Conservation (phyloP, 2,113 vertebrate species). For the Steatornis caripensis region DNA sequence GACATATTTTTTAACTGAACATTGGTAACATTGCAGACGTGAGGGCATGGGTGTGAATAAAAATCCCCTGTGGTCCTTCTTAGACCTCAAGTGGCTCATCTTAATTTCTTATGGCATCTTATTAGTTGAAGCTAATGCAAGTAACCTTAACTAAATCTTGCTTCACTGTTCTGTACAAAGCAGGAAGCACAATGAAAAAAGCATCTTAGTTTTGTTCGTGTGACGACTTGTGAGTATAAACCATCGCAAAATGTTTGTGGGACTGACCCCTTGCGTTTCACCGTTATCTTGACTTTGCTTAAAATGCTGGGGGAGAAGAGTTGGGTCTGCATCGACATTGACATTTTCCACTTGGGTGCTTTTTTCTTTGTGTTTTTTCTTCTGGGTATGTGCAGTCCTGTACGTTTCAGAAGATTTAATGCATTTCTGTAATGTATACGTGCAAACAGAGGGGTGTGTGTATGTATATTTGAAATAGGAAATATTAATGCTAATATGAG, state of each 20-base stretch:
- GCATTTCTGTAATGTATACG: not conserved
- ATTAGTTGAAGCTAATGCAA: slow-evolving; percentile 50
- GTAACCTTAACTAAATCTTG: slow-evolving; percentile 41
- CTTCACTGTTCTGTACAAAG: not conserved
- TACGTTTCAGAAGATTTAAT: not conserved
- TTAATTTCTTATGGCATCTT: slow-evolving; percentile 62
- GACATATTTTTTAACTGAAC: not conserved
- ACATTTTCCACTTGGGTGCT: not conserved
- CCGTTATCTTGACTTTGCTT: not conserved
- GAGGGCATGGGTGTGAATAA: slow-evolving; percentile 25
- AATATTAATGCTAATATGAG: not conserved
- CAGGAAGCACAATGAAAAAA: not conserved
- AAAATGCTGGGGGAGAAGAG: not conserved
- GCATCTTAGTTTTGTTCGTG: not conserved
- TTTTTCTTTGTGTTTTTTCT: not conserved
- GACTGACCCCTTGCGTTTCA: not conserved
- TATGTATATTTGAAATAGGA: not conserved
- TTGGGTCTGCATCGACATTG: not conserved
- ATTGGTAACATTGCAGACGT: not conserved
- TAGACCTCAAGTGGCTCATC: slow-evolving; percentile 45
- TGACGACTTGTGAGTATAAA: not conserved
- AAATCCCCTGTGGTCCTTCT: slow-evolving; percentile 49
- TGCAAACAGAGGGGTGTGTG: not conserved
- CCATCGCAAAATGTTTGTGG: not conserved
- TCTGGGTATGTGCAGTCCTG: not conserved